Conservation (phyloP, 2,797 vertebrate genomes). For the Pangasius djambal region DNA sequence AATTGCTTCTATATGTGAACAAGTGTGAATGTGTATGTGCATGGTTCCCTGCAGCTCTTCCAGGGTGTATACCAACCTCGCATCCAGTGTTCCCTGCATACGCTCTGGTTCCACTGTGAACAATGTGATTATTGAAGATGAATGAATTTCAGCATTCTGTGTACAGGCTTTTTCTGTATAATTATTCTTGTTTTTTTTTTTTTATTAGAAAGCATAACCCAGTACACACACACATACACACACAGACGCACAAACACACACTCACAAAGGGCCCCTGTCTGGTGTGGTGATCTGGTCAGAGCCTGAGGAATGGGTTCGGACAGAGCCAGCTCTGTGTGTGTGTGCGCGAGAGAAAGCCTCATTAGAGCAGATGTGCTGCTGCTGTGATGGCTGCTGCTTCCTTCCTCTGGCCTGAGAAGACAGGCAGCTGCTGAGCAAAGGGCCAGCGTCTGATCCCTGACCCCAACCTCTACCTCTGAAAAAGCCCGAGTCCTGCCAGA, state of each 20-base stretch:
- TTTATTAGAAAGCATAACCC: slow-evolving; percentile 24
- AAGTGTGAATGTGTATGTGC: not conserved
- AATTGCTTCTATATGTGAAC: not conserved
- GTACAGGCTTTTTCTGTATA: not conserved
- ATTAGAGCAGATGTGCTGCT: slow-evolving; percentile 66
- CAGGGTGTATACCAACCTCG: not conserved
- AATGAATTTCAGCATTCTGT: not conserved
- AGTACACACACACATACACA: slow-evolving; percentile 21
- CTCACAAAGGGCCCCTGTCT: slow-evolving; percentile 55
- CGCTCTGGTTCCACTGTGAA: not conserved
- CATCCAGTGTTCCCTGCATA: not conserved
- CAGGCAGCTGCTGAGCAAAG: slow-evolving; percentile 81
- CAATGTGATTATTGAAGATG: not conserved
- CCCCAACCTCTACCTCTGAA: slow-evolving; percentile 52
- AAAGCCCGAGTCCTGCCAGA: slow-evolving; percentile 68
- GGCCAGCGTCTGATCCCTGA: slow-evolving; percentile 75
- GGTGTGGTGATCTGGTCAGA: slow-evolving; percentile 47
- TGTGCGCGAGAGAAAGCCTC: slow-evolving; percentile 30
- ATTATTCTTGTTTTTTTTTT: not conserved
- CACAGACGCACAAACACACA: slow-evolving; percentile 39
- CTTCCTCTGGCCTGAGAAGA: slow-evolving; percentile 78
- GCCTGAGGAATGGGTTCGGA: slow-evolving; percentile 47
- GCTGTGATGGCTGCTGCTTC: slow-evolving; percentile 77
- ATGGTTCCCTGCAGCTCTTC: not conserved
- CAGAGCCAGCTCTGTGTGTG: slow-evolving; percentile 45